Percentiles rank a stretch among this genome's conserved stretches.
Evolutionary conservation across 2,797 vertebrate genomes (phyloP).

Genomic region (Ambastaia sidthimunki): DNA sequence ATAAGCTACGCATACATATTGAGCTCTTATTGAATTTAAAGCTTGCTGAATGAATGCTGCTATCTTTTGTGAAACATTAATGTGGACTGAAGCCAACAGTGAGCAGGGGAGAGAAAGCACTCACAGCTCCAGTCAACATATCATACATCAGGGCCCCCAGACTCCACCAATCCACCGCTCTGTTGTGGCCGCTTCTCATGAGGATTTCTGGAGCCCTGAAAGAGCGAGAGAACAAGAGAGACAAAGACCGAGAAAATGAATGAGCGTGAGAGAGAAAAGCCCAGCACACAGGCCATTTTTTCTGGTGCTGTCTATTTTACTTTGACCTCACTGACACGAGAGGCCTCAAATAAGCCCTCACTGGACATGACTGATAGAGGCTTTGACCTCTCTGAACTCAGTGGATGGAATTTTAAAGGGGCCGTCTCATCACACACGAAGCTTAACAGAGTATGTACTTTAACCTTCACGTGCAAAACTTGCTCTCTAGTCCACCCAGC

Average conservation of each 20-base stretch:
- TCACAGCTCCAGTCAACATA: constrained; percentile 96
- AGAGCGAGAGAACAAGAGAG: constrained; percentile 22
- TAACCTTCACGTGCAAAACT: not conserved
- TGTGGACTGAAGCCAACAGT: not conserved
- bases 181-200: constrained; percentile 94
- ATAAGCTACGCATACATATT: not conserved
- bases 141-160: constrained; percentile 96
- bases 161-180: constrained; percentile 98
- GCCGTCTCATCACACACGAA: not conserved
- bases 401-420: constrained; percentile 12
- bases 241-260: constrained; percentile 18
- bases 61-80: not conserved
- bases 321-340: constrained; percentile 12
- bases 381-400: constrained; percentile 23
- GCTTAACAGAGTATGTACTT: not conserved
- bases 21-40: not conserved
- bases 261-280: constrained; percentile 1
- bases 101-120: constrained; percentile 71
- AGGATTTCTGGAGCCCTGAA: constrained; percentile 94
- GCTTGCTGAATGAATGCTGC: not conserved
- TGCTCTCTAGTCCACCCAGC: not conserved
- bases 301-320: constrained; percentile 10
- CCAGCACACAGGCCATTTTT: not conserved
- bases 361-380: constrained; percentile 15
- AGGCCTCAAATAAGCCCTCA: constrained; percentile 9